These are phyloP conservation scores for Pampusana beccarii DNA, from an alignment of 2,113 vertebrate species.

Conservation along the genomic window DNA sequence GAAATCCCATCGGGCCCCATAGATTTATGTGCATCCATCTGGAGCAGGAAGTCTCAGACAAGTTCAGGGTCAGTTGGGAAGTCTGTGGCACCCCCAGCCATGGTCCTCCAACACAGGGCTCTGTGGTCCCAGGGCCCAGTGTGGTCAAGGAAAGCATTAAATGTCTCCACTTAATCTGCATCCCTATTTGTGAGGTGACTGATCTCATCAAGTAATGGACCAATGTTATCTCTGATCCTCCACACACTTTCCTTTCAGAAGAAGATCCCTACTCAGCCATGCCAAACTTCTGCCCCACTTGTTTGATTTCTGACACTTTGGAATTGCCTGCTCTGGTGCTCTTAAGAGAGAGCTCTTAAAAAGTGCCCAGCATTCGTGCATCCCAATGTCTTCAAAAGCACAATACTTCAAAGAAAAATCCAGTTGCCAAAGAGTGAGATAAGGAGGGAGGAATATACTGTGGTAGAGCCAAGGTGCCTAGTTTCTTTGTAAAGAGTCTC, in stretches of 20 bases:
- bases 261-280: background rate
- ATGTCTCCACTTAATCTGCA: background rate
- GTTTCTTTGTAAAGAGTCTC: too few relatives aligned
- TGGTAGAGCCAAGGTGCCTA: too few relatives aligned
- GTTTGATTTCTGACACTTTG: background rate
- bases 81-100: background rate
- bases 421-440: too few relatives aligned
- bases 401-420: too few relatives aligned
- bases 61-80: background rate
- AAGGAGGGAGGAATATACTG: too few relatives aligned
- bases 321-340: background rate
- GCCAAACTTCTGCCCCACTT: accelerated
- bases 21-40: background rate
- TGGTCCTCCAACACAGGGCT: background rate
- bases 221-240: background rate
- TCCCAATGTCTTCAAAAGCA: too few relatives aligned
- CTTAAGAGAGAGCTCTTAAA: background rate
- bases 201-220: background rate
- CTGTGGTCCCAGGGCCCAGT: too few relatives aligned
- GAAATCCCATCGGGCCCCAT: background rate
- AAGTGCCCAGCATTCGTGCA: background rate
- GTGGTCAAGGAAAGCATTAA: background rate
- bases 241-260: background rate
- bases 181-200: background rate
- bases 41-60: background rate